phyloP scores from a whole-genome alignment of 2,888 invertebrate species.

The Anthophora plumipes region DNA sequence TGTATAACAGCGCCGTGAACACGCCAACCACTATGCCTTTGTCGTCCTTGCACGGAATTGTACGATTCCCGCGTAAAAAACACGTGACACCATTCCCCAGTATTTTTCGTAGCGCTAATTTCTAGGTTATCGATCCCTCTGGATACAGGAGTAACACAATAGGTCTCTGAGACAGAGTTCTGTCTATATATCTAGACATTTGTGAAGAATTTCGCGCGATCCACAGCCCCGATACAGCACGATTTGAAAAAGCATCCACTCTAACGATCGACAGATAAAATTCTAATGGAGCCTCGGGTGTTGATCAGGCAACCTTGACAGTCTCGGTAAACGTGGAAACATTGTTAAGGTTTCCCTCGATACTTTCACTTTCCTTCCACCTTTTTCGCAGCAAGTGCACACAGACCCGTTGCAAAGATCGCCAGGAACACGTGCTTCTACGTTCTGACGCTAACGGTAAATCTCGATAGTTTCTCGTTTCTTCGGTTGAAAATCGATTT shows the following conservation, averaged over 20 bases:
- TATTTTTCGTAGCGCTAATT: constrained; percentile 6
- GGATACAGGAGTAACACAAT: background rate
- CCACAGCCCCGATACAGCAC: constrained; percentile 15
- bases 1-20: too few relatives aligned
- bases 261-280: constrained; percentile 59
- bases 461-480: constrained; percentile 22
- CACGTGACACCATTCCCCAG: constrained; percentile 22
- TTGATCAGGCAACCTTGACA: constrained; percentile 67
- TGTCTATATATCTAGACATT: background rate
- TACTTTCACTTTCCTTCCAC: constrained; percentile 71
- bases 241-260: constrained; percentile 51
- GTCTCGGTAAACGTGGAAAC: constrained; percentile 69
- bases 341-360: constrained; percentile 68
- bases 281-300: constrained; percentile 56
- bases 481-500: constrained; percentile 12
- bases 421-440: constrained; percentile 44
- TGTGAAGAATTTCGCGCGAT: constrained; percentile 49
- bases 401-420: constrained; percentile 37
- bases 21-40: background rate
- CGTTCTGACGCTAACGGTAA: constrained; percentile 51
- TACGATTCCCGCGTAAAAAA: constrained; percentile 35
- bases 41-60: constrained; percentile 28
- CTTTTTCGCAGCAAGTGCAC: constrained; percentile 64
- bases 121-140: constrained; percentile 19
- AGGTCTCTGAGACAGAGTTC: background rate